Evolutionary conservation across 2,888 invertebrate genomes (phyloP), one percentile per base, ranked within the genome.

Genomic region (Drosophila recens): DNA sequence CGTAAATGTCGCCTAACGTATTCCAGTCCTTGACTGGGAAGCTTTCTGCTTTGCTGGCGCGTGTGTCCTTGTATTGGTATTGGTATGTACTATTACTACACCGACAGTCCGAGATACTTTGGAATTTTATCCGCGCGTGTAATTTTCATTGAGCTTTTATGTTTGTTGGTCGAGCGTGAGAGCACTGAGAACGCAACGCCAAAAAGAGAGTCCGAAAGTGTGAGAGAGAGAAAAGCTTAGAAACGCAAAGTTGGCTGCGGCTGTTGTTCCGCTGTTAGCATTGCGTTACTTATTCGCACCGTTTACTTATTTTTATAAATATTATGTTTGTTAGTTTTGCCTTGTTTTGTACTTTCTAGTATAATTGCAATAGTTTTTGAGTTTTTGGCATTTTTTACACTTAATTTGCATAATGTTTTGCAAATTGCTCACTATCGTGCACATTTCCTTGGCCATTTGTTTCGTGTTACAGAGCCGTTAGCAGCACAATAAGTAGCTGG

Each of bases 11-110:
- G 67, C 59, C 53, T 27, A 63, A 56, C 87, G 83, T 80, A 74
- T 87, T 89, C 90, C 90, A 90, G 87, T 88, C 89, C 84, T 90
- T 88, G 89, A 83, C 70, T 58, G 52, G 53, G 45, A 30, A 81
- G 82, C 74, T 76, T 82, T 79, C 51, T 57, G 49, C 30, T 61
- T 69, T 59, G 27, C 71, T 72, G 66, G 40, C 62, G 46, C 11
- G 66, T 79, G 80, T 83, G 80, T 83, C 76, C 80, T 82, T 89
- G 82, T 87, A 54, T 85, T 75, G n/a, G n/a, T n/a, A n/a, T n/a
- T n/a, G 64, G 78, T 83, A 63, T 69, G n/a, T 78, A 83, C 67
- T 81, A 75, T 81, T 84, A 85, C 51, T 78, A 82, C 51, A 67
- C 70, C 69, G 54, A 34, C 30, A 65, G 67, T 38, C 66, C 57